Evolutionary conservation across 2,888 invertebrate species (phyloP).

Genomic region (Acanthococcus lagerstroemiae): DNA sequence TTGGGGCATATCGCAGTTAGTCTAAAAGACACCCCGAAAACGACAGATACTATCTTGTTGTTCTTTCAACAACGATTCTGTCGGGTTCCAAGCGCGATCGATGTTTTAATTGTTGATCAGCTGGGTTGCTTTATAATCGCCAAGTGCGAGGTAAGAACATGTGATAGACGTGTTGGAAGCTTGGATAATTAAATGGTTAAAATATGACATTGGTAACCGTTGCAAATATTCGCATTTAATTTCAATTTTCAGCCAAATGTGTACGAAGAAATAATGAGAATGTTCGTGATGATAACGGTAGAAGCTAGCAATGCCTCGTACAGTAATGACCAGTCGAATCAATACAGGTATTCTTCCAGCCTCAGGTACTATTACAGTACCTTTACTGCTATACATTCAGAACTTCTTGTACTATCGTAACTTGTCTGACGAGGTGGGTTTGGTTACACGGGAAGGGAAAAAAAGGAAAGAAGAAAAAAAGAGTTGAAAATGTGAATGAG

Average conservation of each 20-base stretch:
- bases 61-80: conserved; percentile 94
- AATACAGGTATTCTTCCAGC: conserved; percentile 60
- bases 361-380: too few species aligned
- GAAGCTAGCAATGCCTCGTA: conserved; percentile 76
- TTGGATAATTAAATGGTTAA: too few species aligned
- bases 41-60: conserved; percentile 87
- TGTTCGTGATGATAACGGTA: conserved; percentile 92
- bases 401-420: neutral
- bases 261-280: conserved; percentile 93
- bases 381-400: conserved; percentile 59
- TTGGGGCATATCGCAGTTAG: conserved; percentile 94
- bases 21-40: conserved; percentile 82
- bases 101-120: conserved; percentile 92
- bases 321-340: conserved; percentile 51
- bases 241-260: conserved; percentile 44
- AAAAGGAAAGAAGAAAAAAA: too few species aligned
- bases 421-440: neutral
- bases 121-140: conserved; percentile 96
- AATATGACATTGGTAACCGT: too few species aligned
- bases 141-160: conserved; percentile 62
- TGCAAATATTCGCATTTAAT: neutral
- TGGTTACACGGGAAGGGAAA: too few species aligned
- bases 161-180: too few species aligned
- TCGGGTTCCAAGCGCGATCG: conserved; percentile 78
- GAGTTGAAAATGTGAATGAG: too few species aligned